phyloP scores from a whole-genome alignment of 2,113 vertebrate species.

The Nettapus auritus region DNA sequence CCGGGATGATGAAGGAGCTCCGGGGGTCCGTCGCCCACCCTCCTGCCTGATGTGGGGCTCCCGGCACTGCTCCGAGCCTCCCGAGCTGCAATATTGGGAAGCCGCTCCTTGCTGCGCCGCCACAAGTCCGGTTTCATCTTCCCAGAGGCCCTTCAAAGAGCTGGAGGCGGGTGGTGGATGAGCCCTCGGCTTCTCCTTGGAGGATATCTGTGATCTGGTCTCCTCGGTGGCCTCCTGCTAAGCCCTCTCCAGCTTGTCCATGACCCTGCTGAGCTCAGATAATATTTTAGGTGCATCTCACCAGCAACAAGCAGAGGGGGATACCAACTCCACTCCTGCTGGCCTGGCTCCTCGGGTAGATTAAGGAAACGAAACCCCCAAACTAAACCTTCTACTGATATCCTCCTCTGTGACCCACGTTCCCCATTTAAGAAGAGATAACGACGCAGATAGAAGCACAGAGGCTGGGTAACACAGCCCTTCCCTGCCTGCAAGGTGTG shows the following conservation, averaged over 20 bases:
- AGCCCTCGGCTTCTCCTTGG: not conserved
- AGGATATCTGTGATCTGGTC: not conserved
- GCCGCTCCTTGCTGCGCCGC: not conserved
- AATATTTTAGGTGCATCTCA: not conserved
- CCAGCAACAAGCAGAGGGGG: not conserved
- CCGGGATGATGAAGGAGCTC: not conserved
- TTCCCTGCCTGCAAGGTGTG: not conserved
- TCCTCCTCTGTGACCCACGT: not conserved
- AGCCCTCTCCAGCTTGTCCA: not conserved
- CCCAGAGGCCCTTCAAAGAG: not conserved
- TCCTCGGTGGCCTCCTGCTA: not conserved
- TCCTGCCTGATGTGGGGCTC: not conserved
- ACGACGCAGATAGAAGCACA: not conserved
- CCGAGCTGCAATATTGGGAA: not conserved
- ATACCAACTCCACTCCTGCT: not conserved
- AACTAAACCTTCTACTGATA: not conserved
- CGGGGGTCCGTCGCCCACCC: not conserved
- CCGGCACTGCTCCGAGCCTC: not conserved
- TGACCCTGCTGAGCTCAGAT: not conserved
- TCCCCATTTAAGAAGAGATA: not conserved
- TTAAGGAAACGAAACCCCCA: too few species aligned
- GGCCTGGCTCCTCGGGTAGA: accelerated
- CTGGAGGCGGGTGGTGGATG: not conserved
- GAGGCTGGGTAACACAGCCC: not conserved
- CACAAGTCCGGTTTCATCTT: not conserved